Evolutionary conservation across 2,888 invertebrate species (phyloP).

Genomic region (Hydropsyche betteni): DNA sequence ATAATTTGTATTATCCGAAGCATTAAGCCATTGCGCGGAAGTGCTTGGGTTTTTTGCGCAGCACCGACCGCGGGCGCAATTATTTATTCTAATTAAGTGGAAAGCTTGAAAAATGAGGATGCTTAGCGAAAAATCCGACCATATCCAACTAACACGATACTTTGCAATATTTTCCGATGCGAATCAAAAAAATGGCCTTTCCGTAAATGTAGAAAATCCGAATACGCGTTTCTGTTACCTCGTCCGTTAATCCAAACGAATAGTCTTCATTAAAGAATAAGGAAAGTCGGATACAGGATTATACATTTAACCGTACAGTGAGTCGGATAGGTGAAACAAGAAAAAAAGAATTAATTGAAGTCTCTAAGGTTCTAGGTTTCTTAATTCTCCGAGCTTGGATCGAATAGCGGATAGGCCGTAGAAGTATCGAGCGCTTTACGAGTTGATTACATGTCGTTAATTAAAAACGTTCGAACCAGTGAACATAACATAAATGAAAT

Average conservation of each 20-base stretch:
- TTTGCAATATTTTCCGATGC: background rate
- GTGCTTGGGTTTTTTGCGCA: background rate
- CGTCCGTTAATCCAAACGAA: slow-evolving; percentile 34
- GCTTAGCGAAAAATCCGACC: background rate
- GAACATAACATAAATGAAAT: no score
- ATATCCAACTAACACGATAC: background rate
- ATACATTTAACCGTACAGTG: slow-evolving; percentile 28
- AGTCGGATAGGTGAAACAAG: background rate
- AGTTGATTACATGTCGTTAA: slow-evolving; percentile 7
- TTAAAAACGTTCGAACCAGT: no score
- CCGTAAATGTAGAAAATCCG: slow-evolving; percentile 2
- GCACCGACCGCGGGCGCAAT: background rate
- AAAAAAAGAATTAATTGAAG: slow-evolving; percentile 37
- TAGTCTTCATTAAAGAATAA: slow-evolving; percentile 31
- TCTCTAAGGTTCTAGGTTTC: slow-evolving; percentile 4
- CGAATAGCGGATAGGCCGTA: slow-evolving; percentile 16
- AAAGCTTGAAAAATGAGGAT: background rate
- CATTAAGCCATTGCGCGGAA: background rate
- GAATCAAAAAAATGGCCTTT: slow-evolving; percentile 1
- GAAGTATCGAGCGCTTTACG: background rate
- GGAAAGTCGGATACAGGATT: background rate
- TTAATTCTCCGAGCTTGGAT: slow-evolving; percentile 12
- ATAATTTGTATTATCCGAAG: slow-evolving; percentile 18
- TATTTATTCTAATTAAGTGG: slow-evolving; percentile 19
- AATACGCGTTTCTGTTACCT: background rate